Evolutionary conservation across 2,888 invertebrate genomes (phyloP), one percentile per base, ranked within the genome.

Genomic region (Entomobrya proxima): DNA sequence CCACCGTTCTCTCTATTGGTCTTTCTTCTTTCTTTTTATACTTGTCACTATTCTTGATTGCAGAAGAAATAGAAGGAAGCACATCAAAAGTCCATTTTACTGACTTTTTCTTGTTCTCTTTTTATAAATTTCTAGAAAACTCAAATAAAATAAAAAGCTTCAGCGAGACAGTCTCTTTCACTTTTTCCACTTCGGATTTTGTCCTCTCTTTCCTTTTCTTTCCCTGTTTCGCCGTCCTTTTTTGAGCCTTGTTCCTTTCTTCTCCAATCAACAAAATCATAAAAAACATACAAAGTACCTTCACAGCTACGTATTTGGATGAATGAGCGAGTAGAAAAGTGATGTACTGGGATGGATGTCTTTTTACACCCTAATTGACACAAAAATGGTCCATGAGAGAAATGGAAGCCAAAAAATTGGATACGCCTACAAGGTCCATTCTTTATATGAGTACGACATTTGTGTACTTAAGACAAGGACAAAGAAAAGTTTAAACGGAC

Each of bases 21-120:
- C 24, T 58, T 37, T 75, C n/a, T 40, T 55, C 32, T 11, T 52
- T 52, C 24, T 52, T 32, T 30, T 61, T 24, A 32, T 30, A 30
- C n/a, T 7, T n/a, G 47, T 7, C 24, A 37, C 11, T 21, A 72
- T 18, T 40, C 32, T 64, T 79, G 79, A 79, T 79, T 67, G 67
- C 47, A 67, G 21, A 61, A 52, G 64, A 67, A 47, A 79, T 35
- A 79, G 64, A 18, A 30, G 61, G 61, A 78, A 47, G 47, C 79
- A 79, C 67, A 79, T 79, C 79, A 67, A 79, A 79, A 79, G 67
- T 79, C 79, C 79, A 79, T 79, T 79, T 67, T 37, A 72, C 2
- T 72, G 24, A 18, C 35, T 67, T 67, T 30, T 21, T 64, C 21
- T 37, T 64, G 35, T 67, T 40, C 11, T 55, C n/a, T n/a, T n/a